These are phyloP conservation scores for Torymus tubicola DNA, from an alignment of 2,888 invertebrate genomes.

Conservation along the genomic window DNA sequence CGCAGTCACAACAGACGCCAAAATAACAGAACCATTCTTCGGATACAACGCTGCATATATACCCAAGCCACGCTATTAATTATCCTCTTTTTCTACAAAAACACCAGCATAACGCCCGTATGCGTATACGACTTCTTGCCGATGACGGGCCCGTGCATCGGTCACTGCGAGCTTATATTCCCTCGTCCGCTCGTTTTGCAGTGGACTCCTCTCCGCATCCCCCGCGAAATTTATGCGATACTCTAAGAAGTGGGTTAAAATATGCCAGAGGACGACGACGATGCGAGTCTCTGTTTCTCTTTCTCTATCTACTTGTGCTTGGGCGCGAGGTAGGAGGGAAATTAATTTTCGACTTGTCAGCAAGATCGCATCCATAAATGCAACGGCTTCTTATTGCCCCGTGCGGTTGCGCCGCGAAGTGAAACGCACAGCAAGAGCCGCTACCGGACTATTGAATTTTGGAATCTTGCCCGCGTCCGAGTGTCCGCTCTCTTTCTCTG, in stretches of 20 bases:
- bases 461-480: constrained; percentile 54
- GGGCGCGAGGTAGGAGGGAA: constrained; percentile 58
- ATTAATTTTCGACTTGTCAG: constrained; percentile 72
- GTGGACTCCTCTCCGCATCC: constrained; percentile 1
- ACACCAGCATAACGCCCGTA: not conserved
- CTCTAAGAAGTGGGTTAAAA: constrained; percentile 73
- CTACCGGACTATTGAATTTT: constrained; percentile 52
- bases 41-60: not conserved
- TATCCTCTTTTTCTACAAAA: constrained; percentile 23
- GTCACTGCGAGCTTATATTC: constrained; percentile 47
- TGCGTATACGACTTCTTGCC: constrained; percentile 34
- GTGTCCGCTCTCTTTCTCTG: not conserved
- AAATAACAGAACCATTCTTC: constrained; percentile 30
- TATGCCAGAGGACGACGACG: constrained; percentile 66
- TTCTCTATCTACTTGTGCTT: constrained; percentile 6
- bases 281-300: constrained; percentile 31
- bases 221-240: constrained; percentile 58
- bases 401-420: constrained; percentile 18
- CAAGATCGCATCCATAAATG: constrained; percentile 72
- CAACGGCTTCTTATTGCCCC: constrained; percentile 61
- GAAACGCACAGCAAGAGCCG: constrained; percentile 27
- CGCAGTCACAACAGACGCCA: constrained; percentile 35
- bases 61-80: constrained; percentile 26
- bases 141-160: constrained; percentile 49
- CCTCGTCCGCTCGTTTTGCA: constrained; percentile 12